phyloP scores from a whole-genome alignment of 30 jellyfish, hydroid and myxozoan genomes.

The Cassiopea andromeda region DNA sequence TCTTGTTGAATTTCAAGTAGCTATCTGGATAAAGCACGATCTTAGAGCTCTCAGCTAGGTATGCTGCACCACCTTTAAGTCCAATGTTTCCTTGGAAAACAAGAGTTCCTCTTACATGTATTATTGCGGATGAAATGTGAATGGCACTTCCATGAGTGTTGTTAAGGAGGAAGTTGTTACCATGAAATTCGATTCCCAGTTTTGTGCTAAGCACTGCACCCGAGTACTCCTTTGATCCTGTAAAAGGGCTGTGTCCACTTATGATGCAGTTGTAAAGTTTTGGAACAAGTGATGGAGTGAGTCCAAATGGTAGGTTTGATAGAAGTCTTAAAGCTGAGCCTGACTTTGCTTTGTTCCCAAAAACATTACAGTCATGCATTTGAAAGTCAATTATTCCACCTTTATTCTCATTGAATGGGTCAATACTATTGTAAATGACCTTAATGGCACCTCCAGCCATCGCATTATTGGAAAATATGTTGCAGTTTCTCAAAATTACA shows the following conservation, averaged over 20 bases:
- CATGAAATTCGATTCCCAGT: constrained; percentile 56
- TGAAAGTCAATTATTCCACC: constrained; percentile 36
- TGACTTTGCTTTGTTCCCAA: constrained; percentile 63
- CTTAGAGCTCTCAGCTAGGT: constrained; percentile 62
- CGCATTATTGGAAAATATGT: constrained; percentile 38
- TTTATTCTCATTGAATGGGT: constrained; percentile 45
- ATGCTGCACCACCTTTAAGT: constrained; percentile 57
- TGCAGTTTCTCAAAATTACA: constrained; percentile 11
- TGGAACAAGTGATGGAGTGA: constrained; percentile 45
- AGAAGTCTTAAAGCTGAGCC: constrained; percentile 70
- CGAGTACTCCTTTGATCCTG: constrained; percentile 60
- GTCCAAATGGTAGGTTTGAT: constrained; percentile 48
- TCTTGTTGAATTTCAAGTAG: constrained; percentile 27
- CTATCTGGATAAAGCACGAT: constrained; percentile 53
- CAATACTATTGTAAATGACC: constrained; percentile 51
- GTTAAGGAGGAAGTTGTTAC: constrained; percentile 16
- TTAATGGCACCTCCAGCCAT: constrained; percentile 80
- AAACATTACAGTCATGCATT: constrained; percentile 36
- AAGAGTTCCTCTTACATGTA: constrained; percentile 58
- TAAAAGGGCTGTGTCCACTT: constrained; percentile 38
- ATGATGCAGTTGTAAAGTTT: constrained; percentile 33
- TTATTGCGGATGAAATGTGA: constrained; percentile 48
- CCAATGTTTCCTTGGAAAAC: constrained; percentile 45
- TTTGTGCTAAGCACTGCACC: constrained; percentile 72
- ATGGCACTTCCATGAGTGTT: constrained; percentile 71